phyloP scores from a whole-genome alignment of 1,140 invertebrate genomes.

The Philopotamus ludificatus region DNA sequence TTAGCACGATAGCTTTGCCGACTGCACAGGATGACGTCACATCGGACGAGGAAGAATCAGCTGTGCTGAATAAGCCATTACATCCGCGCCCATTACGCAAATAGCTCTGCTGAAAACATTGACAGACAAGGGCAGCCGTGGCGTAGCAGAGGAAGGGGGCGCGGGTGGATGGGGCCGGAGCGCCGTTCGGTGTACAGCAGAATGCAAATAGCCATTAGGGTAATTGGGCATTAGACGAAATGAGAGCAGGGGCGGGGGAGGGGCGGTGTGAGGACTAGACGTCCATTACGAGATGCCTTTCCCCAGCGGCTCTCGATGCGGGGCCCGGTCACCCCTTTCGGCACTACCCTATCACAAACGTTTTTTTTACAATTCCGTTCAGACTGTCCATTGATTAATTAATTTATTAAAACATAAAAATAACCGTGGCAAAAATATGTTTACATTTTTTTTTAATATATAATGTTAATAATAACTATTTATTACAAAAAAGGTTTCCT shows the following conservation, averaged over 20 bases:
- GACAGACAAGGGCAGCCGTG: constrained; percentile 36
- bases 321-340: not conserved
- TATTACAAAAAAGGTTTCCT: too few relatives aligned
- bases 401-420: too few relatives aligned
- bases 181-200: constrained; percentile 30
- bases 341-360: not conserved
- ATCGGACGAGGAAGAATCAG: not conserved
- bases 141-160: constrained; percentile 5
- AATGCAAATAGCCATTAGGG: constrained; percentile 44
- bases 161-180: constrained; percentile 10
- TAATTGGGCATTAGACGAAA: constrained; percentile 44
- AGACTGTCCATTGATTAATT: too few relatives aligned
- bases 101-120: constrained; percentile 40
- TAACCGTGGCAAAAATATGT: too few relatives aligned
- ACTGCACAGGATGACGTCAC: not conserved
- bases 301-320: constrained; percentile 5
- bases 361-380: not conserved
- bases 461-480: too few relatives aligned
- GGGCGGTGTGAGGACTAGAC: constrained; percentile 20
- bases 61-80: constrained; percentile 34
- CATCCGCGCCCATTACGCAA: constrained; percentile 39
- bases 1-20: constrained; percentile 1
- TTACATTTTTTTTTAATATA: too few relatives aligned
- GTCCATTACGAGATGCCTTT: constrained; percentile 31
- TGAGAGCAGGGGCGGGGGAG: constrained; percentile 32